Base-by-base conservation (phyloP, 2,797 vertebrate species). In the Catharus ustulatus region DNA sequence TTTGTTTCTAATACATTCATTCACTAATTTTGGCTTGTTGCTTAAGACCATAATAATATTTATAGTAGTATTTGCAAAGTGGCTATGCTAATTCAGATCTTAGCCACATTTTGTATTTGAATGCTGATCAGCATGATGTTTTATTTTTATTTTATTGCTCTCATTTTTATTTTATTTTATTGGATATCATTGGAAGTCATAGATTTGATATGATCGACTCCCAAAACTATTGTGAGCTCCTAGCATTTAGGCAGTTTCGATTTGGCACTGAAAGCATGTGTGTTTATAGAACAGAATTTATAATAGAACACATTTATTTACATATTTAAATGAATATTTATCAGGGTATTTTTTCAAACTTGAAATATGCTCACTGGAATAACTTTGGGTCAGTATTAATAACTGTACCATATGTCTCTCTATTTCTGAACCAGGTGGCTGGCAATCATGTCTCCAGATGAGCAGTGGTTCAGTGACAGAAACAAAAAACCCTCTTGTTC, bases 341-440 rank as follows among this genome's bases (percentile, higher is more conserved):
- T 82, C 18, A 68, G 49, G 9, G 4, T 38, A 52, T 81, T 59
- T 84, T 91, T 93, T 62, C 52, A 63, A 76, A 48, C 27, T 57
- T 77, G 38, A 32, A 58, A 51, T 58, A 67, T 62, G 14, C 67
- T 95, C 77, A 57, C 45, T 80, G 30, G 26, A 87, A 71, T 89
- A 86, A 77, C 52, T 88, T 83, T 66, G 43, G 72, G 62, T 87
- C 75, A 87, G 32, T 73, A 63, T 84, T 93, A 90, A 84, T 89
- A 90, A 52, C 62, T 49, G 26, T 58, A 42, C 80, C 79, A 91
- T 96, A 96, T 94, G 68, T 14, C 78, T 73, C 29, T 63, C 15
- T 42, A 71, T 94, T 90, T 94, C 34, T 90, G 46, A 87, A 94
- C 55, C 88, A 95, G 77, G 88, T 94, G 78, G 62, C 52, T 94